phyloP scores from a whole-genome alignment of 2,888 invertebrate genomes.

The Parthenolecanium corni region DNA sequence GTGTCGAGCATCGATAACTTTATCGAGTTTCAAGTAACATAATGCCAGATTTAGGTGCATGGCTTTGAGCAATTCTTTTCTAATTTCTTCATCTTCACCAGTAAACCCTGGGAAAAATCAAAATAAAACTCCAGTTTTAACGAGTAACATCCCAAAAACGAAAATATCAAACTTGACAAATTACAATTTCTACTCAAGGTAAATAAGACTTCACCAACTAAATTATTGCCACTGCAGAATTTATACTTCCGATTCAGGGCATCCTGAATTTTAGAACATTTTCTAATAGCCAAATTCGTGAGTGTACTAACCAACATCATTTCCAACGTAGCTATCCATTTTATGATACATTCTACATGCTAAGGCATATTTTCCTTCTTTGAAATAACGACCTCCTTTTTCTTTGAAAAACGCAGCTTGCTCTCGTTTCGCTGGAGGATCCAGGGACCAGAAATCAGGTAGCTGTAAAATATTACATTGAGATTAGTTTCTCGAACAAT shows the following conservation, averaged over 20 bases:
- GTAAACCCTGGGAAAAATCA: slow-evolving; percentile 37
- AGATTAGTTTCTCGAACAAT: neutral
- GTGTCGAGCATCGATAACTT: slow-evolving; percentile 57
- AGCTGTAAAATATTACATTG: slow-evolving; percentile 41
- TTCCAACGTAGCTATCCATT: slow-evolving; percentile 52
- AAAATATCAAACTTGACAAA: no score
- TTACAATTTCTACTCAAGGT: no score
- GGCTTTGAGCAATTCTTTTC: slow-evolving; percentile 51
- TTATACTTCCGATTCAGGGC: no score
- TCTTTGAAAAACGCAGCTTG: slow-evolving; percentile 74
- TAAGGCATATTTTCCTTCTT: slow-evolving; percentile 58
- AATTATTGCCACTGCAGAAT: no score
- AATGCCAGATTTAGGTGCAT: slow-evolving; percentile 70
- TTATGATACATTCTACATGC: slow-evolving; percentile 82
- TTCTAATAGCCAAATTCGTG: no score
- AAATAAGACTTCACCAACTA: no score
- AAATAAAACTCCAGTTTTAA: neutral
- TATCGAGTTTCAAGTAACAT: slow-evolving; percentile 63
- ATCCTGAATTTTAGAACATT: no score
- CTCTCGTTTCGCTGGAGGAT: slow-evolving; percentile 62
- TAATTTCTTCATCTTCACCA: slow-evolving; percentile 42
- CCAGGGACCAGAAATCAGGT: slow-evolving; percentile 72
- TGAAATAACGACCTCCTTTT: slow-evolving; percentile 83
- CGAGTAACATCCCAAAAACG: neutral
- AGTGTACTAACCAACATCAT: slow-evolving; percentile 43